Conservation (phyloP, 2,113 vertebrate species). For the Zosterops japonicus region DNA sequence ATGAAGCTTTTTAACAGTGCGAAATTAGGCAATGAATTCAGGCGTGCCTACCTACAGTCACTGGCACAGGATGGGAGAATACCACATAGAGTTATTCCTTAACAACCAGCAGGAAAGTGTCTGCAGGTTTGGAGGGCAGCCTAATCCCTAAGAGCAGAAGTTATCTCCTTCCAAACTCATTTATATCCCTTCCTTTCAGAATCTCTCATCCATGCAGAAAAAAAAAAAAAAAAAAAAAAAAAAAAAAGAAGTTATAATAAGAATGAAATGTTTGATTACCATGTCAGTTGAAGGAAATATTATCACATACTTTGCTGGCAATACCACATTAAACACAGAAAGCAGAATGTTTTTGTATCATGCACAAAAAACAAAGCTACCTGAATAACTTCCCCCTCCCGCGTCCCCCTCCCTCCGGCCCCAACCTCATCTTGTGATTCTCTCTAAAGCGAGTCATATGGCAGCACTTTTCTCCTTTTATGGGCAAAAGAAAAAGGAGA, state of each 20-base stretch:
- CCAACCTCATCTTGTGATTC: constrained; percentile 27
- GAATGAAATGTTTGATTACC: not conserved
- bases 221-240: not conserved
- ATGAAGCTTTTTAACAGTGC: not conserved
- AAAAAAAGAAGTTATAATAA: not conserved
- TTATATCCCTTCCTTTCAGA: not conserved
- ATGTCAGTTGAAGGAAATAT: not conserved
- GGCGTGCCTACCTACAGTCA: not conserved
- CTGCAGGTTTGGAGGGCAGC: not conserved
- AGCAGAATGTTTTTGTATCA: constrained; percentile 32
- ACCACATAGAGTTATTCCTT: not conserved
- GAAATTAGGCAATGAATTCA: not conserved
- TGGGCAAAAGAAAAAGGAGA: constrained; percentile 70
- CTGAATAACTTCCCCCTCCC: not conserved
- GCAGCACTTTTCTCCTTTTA: constrained; percentile 76
- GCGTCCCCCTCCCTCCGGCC: not conserved
- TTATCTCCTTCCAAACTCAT: not conserved
- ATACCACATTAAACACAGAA: constrained; percentile 17
- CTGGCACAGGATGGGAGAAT: not conserved
- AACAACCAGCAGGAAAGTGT: not conserved
- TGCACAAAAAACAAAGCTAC: not conserved
- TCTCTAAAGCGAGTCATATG: constrained; percentile 58
- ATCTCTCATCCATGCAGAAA: not conserved
- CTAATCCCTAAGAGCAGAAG: not conserved
- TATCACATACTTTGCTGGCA: not conserved